phyloP scores from a whole-genome alignment of 2,113 vertebrate species.

The Octodon degus region DNA sequence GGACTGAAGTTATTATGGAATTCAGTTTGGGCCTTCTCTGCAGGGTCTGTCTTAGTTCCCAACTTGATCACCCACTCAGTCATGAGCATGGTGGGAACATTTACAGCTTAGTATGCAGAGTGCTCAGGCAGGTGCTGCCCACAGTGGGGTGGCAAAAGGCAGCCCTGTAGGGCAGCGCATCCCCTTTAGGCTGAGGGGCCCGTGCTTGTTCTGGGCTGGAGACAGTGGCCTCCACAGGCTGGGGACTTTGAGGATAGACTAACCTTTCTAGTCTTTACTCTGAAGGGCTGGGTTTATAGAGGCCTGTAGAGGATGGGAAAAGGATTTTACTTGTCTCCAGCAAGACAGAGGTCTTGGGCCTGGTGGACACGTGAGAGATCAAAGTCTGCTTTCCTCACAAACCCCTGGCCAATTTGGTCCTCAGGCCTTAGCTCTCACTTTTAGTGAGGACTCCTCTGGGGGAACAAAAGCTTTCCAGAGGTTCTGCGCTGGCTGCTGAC shows the following conservation, averaged over 20 bases:
- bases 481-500: background rate
- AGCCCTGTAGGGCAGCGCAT: background rate
- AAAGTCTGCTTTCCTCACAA: background rate
- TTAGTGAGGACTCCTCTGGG: background rate
- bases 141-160: background rate
- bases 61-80: background rate
- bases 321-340: background rate
- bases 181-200: background rate
- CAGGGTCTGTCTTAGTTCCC: background rate
- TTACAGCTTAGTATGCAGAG: background rate
- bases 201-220: background rate
- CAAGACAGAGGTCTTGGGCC: too few relatives aligned
- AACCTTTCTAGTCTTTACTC: background rate
- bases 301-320: background rate
- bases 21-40: background rate
- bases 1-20: too few relatives aligned
- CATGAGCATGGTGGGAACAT: background rate
- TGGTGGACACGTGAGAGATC: background rate
- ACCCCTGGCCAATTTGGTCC: background rate
- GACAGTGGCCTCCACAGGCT: background rate
- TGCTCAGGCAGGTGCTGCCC: background rate
- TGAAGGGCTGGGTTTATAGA: background rate
- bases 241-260: background rate
- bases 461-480: background rate
- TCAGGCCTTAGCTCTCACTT: accelerated